Percentiles rank a stretch among this genome's conserved stretches.
Evolutionary conservation across 1,140 invertebrate genomes (phyloP).

Genomic region (Venturia canescens): DNA sequence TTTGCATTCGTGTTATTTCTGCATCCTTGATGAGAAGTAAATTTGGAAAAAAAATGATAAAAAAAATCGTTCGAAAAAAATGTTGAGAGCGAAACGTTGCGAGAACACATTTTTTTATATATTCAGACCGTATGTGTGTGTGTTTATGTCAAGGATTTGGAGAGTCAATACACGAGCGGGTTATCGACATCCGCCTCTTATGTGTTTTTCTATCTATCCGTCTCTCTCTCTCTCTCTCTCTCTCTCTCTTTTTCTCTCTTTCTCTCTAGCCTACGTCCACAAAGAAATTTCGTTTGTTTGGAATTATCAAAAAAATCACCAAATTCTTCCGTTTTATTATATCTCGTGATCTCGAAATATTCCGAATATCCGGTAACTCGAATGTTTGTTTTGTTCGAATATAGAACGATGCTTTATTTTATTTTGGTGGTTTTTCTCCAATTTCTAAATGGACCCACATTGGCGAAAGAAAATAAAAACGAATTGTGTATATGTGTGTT

Average conservation of each 20-base stretch:
- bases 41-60: neutral
- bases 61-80: conserved; percentile 13
- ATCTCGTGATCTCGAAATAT: neutral
- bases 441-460: conserved; percentile 44
- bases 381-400: no score
- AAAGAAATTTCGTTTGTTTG: conserved; percentile 23
- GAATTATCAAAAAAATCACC: neutral
- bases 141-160: conserved; percentile 40
- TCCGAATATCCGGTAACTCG: no score
- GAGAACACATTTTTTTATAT: conserved; percentile 4
- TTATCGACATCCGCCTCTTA: conserved; percentile 23
- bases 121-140: conserved; percentile 47
- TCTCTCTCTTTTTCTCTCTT: conserved; percentile 13
- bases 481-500: conserved; percentile 49
- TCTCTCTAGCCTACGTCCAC: neutral
- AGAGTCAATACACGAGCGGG: conserved; percentile 18
- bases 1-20: conserved; percentile 46
- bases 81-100: neutral
- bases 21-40: conserved; percentile 36
- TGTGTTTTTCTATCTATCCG: conserved; percentile 15
- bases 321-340: neutral
- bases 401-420: neutral
- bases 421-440: conserved; percentile 50
- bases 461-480: neutral
- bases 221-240: conserved; percentile 17